Evolutionary conservation across 53 echinoderm and acorn worm species (phyloP).

Genomic region (Echinarachnius parma): DNA sequence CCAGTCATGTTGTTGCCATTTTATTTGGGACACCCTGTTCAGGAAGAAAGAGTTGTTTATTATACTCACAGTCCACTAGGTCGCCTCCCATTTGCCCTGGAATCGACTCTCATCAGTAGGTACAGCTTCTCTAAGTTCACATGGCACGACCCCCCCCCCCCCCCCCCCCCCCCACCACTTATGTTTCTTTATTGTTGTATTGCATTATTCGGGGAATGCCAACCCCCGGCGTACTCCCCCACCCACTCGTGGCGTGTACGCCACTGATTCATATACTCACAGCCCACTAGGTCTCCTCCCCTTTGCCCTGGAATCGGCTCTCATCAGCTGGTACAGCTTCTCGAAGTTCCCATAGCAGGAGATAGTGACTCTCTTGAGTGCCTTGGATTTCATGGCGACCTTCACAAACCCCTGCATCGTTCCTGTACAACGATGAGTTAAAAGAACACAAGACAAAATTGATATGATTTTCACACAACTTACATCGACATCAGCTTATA

Average conservation of each 20-base stretch:
- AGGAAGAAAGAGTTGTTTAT: too few relatives aligned
- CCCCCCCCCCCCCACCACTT: not conserved
- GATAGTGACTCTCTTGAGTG: conserved; percentile 7
- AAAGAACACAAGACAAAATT: too few relatives aligned
- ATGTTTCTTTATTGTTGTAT: not conserved
- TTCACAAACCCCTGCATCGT: conserved; percentile 31
- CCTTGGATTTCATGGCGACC: conserved; percentile 5
- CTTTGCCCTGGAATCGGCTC: not conserved
- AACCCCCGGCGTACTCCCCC: too few relatives aligned
- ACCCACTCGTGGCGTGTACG: not conserved
- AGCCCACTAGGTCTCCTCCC: conserved; percentile 6
- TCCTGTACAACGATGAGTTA: too few relatives aligned
- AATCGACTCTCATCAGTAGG: conserved; percentile 9
- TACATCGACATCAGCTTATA: too few relatives aligned
- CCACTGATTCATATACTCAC: too few relatives aligned
- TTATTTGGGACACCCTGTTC: too few relatives aligned
- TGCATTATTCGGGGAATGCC: not conserved
- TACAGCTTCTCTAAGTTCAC: conserved; percentile 36
- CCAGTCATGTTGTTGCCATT: too few relatives aligned
- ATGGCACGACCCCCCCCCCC: not conserved
- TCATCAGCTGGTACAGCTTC: conserved; percentile 20
- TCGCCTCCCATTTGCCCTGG: not conserved
- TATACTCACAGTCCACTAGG: conserved; percentile 28
- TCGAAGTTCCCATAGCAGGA: conserved; percentile 35
- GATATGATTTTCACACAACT: too few relatives aligned